Percentiles rank a stretch among this genome's conserved stretches.
These are phyloP conservation scores for Hyles euphorbiae DNA, from an alignment of 1,140 invertebrate genomes.

Conservation along the genomic window DNA sequence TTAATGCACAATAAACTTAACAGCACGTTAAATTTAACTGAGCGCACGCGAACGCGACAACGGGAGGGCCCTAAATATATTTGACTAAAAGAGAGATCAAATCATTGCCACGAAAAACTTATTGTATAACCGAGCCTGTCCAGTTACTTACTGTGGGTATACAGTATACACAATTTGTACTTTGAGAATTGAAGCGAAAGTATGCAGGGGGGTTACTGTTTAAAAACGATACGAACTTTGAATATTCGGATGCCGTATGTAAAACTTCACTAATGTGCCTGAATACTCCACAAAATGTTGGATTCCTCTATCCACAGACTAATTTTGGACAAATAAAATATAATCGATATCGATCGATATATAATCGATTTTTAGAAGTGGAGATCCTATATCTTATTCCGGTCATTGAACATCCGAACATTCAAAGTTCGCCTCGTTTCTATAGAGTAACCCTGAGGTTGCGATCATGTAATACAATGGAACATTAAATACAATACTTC, in stretches of 20 bases:
- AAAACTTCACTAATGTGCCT: too few relatives aligned
- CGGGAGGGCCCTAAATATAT: slow-evolving; percentile 74
- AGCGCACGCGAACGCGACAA: slow-evolving; percentile 31
- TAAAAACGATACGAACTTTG: too few relatives aligned
- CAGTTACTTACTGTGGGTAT: slow-evolving; percentile 25
- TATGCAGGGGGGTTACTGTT: slow-evolving; percentile 10
- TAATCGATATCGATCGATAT: too few relatives aligned
- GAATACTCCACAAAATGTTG: background rate
- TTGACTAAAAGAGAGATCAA: slow-evolving; percentile 85
- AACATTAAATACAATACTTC: too few relatives aligned
- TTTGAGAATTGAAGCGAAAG: slow-evolving; percentile 45
- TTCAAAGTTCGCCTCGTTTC: too few relatives aligned
- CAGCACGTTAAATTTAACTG: slow-evolving; percentile 44
- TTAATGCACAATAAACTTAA: slow-evolving; percentile 63
- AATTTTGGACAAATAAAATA: too few relatives aligned
- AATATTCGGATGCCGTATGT: too few relatives aligned
- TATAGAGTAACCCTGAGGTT: too few relatives aligned
- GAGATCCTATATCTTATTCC: too few relatives aligned
- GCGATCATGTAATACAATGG: too few relatives aligned
- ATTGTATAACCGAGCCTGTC: slow-evolving; percentile 71
- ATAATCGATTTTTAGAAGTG: too few relatives aligned
- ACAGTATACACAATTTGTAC: slow-evolving; percentile 52
- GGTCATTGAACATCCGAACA: too few relatives aligned
- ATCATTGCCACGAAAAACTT: slow-evolving; percentile 80
- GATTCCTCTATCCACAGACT: background rate